Evolutionary conservation across 2,888 invertebrate species (phyloP), one percentile per base, ranked within the genome.

Genomic region (Hyles lineata): DNA sequence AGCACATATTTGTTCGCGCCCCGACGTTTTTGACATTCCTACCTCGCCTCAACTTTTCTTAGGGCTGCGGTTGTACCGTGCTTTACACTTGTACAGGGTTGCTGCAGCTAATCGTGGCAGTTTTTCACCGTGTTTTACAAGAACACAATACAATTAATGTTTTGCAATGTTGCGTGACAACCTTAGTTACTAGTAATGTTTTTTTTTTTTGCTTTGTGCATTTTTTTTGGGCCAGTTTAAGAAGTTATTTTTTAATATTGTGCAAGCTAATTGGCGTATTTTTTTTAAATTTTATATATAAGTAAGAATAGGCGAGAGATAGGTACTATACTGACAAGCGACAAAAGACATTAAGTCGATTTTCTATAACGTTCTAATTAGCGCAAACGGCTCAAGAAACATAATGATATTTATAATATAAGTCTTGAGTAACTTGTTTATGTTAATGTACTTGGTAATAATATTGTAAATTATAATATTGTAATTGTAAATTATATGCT

Each of bases 1-100:
- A 89, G 87, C 92, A 93, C 92, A 93, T 93, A 93, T 94, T 93
- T 94, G 93, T 92, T 93, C 90, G 88, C 93, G 82, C 91, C 87
- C 85, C 87, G 83, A 85, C 91, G 89, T 92, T 93, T 94, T 93
- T 92, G 91, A 92, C 90, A 90, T 92, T 90, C 90, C 91, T 88
- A 83, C 85, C 86, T 88, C 86, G 85, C 91, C 88, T 87, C 88
- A 90, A 90, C 90, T 91, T 92, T 92, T 90, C 91, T 92, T 91
- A 93, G 93, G 93, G 93, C 79, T 93, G 92, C 87, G 75, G 83
- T 82, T 83, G 78, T 80, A 76, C 72, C 74, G 78, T 80, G 77
- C 74, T 80, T 81, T 81, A 78, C 76, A 76, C 79, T 77, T 80
- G 72, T 76, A 73, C 77, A 85, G 83, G 83, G 73, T 25, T 73